Evolutionary conservation across 2,888 invertebrate species (phyloP).

Genomic region (Apodemia mormo): DNA sequence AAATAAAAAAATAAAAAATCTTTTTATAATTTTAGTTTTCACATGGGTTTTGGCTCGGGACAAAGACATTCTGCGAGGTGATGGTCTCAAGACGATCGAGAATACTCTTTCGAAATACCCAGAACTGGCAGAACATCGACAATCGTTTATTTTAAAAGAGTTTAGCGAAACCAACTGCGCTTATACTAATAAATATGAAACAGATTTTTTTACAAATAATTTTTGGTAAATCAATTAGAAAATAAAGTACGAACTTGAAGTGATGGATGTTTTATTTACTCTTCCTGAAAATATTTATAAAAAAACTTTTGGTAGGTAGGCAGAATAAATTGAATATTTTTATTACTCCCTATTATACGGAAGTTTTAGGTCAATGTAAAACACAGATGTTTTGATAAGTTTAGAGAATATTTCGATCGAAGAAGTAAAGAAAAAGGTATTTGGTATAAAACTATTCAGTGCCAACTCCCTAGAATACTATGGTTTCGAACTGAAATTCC

Average conservation of each 20-base stretch:
- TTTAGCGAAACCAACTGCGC: conserved; percentile 58
- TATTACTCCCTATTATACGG: no score
- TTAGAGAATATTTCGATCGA: no score
- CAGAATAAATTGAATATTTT: no score
- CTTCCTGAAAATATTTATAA: background rate
- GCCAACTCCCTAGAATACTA: no score
- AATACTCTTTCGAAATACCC: conserved; percentile 60
- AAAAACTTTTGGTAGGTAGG: no score
- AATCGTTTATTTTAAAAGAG: conserved; percentile 63
- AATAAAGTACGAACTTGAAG: background rate
- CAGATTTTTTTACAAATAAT: conserved; percentile 64
- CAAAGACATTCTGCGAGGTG: conserved; percentile 60
- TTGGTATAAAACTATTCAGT: no score
- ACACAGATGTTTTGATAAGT: no score
- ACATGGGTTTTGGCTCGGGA: conserved; percentile 64
- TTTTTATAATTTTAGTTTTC: conserved; percentile 56
- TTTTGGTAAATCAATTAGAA: conserved; percentile 55
- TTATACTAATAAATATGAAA: conserved; percentile 54
- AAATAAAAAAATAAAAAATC: background rate
- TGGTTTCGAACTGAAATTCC: no score
- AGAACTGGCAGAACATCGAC: conserved; percentile 59
- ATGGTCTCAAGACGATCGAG: conserved; percentile 58
- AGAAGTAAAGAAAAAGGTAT: no score
- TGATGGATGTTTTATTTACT: background rate
- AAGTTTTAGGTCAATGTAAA: no score